Evolutionary conservation across 2,113 vertebrate species (phyloP), one percentile per base, ranked within the genome.

Genomic region (Nibea coibor): DNA sequence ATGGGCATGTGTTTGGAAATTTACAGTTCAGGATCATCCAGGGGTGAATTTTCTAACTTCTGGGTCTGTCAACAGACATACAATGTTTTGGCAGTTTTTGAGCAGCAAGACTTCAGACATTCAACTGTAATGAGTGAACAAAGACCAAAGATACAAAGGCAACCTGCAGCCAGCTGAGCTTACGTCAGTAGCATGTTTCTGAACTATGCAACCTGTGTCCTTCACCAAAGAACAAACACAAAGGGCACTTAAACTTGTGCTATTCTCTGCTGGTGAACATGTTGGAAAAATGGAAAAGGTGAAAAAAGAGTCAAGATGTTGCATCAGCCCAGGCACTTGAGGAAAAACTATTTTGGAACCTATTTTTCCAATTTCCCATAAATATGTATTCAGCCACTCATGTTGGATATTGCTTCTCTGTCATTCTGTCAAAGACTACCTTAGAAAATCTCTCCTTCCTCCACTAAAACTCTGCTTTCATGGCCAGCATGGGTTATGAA

Each of bases 291-390:
- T 10, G 14, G 28, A 57, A 54, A 62, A 51, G 11, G 15, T 28
- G 58, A 58, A 50, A 79, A 56, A 79, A 59, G 12, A 42, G 64
- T 7, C 51, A 73, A 3, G 28, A 24, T 47, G 12, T 70, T 71
- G 54, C 65, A 69, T 39, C 53, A 75, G 45, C 62, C 50, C 19
- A 1, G 0, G 15, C 59, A 61, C 62, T 50, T 75, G 4, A 58
- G 43, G 7, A 35, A 77, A 77, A 81, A 64, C 0, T 43, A 22
- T 17, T 22, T 26, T 12, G 5, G n/a, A 65, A 31, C 7, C 35
- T 51, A 42, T 22, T 81, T 71, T 86, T 67, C 24, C 56, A 54
- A 2, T 78, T 72, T 80, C 53, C 85, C 78, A 20, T 78, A 66
- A 78, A 78, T 78, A 78, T 80, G 48, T 62, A 31, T 73, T 69